Base-by-base conservation (phyloP, 1,140 invertebrate genomes). In the Hyles vespertilio region DNA sequence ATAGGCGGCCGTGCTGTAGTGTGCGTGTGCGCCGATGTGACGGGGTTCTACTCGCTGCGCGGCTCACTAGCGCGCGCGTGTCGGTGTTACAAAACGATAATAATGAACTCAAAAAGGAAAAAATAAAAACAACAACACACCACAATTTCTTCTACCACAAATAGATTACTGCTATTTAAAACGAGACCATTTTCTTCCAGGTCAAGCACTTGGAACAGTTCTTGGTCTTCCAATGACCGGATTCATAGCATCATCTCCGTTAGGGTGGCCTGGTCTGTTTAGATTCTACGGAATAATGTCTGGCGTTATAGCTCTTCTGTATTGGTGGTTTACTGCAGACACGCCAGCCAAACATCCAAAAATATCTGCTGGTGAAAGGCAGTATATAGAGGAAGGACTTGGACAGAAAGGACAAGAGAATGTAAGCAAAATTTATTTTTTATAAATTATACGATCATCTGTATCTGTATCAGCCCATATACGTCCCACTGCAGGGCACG, bases 131-230 rank as follows among this genome's bases (percentile, higher is more conserved):
- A 22, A 22, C 22, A 22, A 22, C 22, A 22, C 22, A 22, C 0
- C 22, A 22, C 22, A 22, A 22, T 2, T n/a, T n/a, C n/a, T n/a
- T n/a, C n/a, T n/a, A n/a, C 0, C 36, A 5, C 8, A 40, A 2
- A 40, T 2, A 8, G 8, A 5, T 8, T 40, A 40, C 36, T 40
- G 3, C 36, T 40, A 40, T 53, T 56, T 43, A 22, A 22, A 22
- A 22, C 22, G 22, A 1, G 22, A 22, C 22, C 22, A 22, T 56
- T 11, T 45, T 32, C 4, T 59, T 74, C 77, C 82, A 74, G 92
- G 91, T 33, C 90, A 91, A 60, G 91, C 92, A 59, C 76, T 93
- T 3, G 93, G 93, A 3, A 92, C 92, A 32, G 92, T 94, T 5
- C 67, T 93, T n/a, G 89, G 92, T n/a, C 72, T 94, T 22, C 89